These are phyloP conservation scores for Mesochorus sp. DNA, from an alignment of 2,888 invertebrate species.

Conservation along the genomic window DNA sequence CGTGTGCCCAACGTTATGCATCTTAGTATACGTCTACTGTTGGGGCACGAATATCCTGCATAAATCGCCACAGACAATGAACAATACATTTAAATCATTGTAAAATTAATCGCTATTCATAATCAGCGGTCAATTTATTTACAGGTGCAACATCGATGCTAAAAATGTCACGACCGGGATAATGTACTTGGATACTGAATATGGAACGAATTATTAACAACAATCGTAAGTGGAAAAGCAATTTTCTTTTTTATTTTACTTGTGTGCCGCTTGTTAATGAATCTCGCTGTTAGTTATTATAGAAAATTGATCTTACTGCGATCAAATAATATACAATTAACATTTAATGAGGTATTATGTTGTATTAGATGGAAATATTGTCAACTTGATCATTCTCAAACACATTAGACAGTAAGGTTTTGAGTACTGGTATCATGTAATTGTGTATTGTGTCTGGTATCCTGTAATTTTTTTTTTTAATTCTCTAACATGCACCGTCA, in stretches of 20 bases:
- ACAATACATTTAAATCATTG: slow-evolving; percentile 10
- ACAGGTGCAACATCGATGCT: slow-evolving; percentile 48
- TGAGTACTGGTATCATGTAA: slow-evolving; percentile 2
- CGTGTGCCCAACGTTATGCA: not conserved
- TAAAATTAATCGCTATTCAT: slow-evolving; percentile 20
- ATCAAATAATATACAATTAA: not conserved
- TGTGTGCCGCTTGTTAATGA: not conserved
- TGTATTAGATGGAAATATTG: not conserved
- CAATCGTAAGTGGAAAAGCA: slow-evolving; percentile 58
- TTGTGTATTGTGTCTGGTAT: not conserved
- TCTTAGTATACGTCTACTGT: not conserved
- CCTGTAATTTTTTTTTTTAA: slow-evolving; percentile 10
- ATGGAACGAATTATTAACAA: slow-evolving; percentile 65
- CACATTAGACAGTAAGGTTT: slow-evolving; percentile 6
- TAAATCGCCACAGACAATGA: slow-evolving; percentile 23
- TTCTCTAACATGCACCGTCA: too few species aligned
- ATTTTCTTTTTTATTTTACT: not conserved
- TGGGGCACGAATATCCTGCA: slow-evolving; percentile 17
- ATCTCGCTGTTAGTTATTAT: not conserved
- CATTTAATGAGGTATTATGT: not conserved
- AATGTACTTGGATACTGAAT: slow-evolving; percentile 52
- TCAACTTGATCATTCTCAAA: not conserved
- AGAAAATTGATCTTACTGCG: not conserved
- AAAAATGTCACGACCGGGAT: slow-evolving; percentile 57
- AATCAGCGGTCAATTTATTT: slow-evolving; percentile 41